These are phyloP conservation scores for Notolepis coatsorum DNA, from an alignment of 2,797 vertebrate genomes.

Conservation along the genomic window DNA sequence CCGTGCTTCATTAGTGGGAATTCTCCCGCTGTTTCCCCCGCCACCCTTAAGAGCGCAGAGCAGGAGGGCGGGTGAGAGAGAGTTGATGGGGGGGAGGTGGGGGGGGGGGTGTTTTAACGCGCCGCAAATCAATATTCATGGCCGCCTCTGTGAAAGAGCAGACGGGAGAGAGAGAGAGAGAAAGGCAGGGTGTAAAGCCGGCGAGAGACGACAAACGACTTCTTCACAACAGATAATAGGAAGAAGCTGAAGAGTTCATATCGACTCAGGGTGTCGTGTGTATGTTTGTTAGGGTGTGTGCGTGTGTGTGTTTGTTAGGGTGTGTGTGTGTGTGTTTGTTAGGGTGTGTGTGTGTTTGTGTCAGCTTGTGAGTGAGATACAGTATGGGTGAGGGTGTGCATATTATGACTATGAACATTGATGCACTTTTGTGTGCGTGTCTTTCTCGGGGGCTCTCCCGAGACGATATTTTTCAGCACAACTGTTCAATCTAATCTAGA, in stretches of 20 bases:
- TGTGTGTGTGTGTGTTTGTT: neutral
- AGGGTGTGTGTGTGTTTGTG: slow-evolving; percentile 11
- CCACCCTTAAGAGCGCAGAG: slow-evolving; percentile 17
- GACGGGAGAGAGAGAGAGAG: slow-evolving; percentile 18
- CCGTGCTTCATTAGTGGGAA: slow-evolving; percentile 4
- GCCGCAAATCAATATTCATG: slow-evolving; percentile 41
- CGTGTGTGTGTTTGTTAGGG: slow-evolving; percentile 9
- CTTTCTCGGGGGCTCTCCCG: slow-evolving; percentile 25
- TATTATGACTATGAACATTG: neutral
- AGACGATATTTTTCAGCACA: slow-evolving; percentile 51
- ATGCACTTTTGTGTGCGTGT: slow-evolving; percentile 3
- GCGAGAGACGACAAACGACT: slow-evolving; percentile 52
- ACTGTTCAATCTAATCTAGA: slow-evolving; percentile 24
- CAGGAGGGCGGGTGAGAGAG: slow-evolving; percentile 21
- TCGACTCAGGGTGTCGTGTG: neutral
- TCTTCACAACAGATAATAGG: slow-evolving; percentile 63
- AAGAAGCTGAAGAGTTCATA: slow-evolving; percentile 26
- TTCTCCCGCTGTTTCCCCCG: neutral
- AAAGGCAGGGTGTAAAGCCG: slow-evolving; percentile 28
- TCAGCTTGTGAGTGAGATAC: neutral
- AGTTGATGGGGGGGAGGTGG: neutral
- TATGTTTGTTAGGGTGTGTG: neutral
- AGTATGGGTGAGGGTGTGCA: neutral
- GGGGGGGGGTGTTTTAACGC: no score
- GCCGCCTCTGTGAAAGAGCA: slow-evolving; percentile 15